Evolutionary conservation across 2,888 invertebrate species (phyloP).

Genomic region (Hyposoter didymator): DNA sequence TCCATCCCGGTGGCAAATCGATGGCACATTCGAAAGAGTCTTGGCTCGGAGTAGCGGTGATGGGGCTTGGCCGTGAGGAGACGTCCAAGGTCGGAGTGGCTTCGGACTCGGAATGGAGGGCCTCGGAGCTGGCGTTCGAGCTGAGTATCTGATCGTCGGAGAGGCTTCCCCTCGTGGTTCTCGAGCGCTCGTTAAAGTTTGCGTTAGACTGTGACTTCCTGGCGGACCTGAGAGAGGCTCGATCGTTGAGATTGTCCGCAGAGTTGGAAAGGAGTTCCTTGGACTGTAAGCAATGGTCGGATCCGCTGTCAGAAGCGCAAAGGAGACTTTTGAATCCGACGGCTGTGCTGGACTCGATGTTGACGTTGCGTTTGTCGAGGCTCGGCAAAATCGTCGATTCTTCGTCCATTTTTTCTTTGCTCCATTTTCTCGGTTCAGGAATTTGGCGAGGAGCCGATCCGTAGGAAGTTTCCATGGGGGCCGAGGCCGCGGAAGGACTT

Average conservation of each 20-base stretch:
- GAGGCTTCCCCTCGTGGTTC: constrained; percentile 68
- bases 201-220: constrained; percentile 56
- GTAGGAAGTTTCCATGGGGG: neutral
- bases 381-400: constrained; percentile 9
- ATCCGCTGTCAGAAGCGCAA: constrained; percentile 78
- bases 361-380: constrained; percentile 63
- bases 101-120: constrained; percentile 73
- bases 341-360: constrained; percentile 77
- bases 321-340: constrained; percentile 77
- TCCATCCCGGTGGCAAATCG: constrained; percentile 84
- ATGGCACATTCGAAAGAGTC: constrained; percentile 73
- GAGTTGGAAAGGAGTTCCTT: constrained; percentile 68
- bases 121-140: constrained; percentile 74
- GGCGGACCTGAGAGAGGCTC: constrained; percentile 26
- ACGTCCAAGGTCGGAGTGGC: constrained; percentile 70
- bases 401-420: constrained; percentile 41
- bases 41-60: constrained; percentile 60
- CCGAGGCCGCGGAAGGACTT: neutral
- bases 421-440: constrained; percentile 57
- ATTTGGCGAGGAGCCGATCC: constrained; percentile 12
- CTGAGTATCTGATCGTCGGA: constrained; percentile 76
- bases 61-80: constrained; percentile 73
- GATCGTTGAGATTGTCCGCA: constrained; percentile 67
- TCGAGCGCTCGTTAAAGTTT: constrained; percentile 53
- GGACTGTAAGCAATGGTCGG: constrained; percentile 77